Evolutionary conservation across 2,797 vertebrate genomes (phyloP), one percentile per base, ranked within the genome.

Genomic region (Pristis pectinata): DNA sequence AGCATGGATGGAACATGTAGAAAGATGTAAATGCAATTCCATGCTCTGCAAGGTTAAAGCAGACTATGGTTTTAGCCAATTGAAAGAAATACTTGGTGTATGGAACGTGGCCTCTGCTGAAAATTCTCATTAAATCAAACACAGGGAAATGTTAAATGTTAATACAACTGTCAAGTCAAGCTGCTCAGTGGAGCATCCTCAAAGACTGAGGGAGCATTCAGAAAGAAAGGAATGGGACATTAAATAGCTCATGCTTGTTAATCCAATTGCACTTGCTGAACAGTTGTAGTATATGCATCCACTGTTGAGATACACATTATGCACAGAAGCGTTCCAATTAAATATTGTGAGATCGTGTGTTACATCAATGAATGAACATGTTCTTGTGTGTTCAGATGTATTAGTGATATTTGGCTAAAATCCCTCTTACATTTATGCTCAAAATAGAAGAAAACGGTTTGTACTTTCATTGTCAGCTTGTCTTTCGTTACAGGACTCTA

Each of bases 201-300:
- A 91, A 91, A 41, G 59, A 41, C 87, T 41, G 87, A 91, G 0
- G 61, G n/a, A 91, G 59, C 87, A 91, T 67, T 91, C 61, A 67
- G 19, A 91, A 91, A 24, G 87, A 64, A 67, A 64, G 34, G 24
- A 87, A 10, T 91, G n/a, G n/a, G n/a, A 91, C 61, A 91, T 10
- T 67, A 91, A 91, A 67, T 41, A 91, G 19, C 22, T 67, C 37
- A 41, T 91, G 87, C n/a, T 91, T 89, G 59, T 56, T 64, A 89
- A 89, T 89, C 56, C 34, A 37, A 89, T 9, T 89, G 59, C 56
- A 17, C 89, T 89, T 91, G 59, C 59, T 91, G 59, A 67, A 67
- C 87, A 91, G 61, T 67, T 91, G 59, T 61, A 34, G 17, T 87
- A 27, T 30, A 17, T 41, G 61, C 13, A 61, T 34, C 27, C 13